Evolutionary conservation across 2,113 vertebrate species (phyloP).

Genomic region (Pseudonaja textilis): DNA sequence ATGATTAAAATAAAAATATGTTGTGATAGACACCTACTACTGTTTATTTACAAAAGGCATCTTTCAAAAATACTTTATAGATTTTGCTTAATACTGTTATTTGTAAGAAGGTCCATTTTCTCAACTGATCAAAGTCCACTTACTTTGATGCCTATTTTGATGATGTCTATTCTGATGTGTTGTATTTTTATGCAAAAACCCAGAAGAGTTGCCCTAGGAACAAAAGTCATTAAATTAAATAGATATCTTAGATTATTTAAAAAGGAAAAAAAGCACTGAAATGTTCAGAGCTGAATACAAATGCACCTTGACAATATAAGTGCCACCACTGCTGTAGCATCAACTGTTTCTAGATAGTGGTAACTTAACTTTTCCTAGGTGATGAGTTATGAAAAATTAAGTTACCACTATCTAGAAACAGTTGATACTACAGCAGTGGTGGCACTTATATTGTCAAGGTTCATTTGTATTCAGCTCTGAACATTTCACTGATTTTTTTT

Average conservation of each 20-base stretch:
- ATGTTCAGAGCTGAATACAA: constrained; percentile 8
- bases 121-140: neutral
- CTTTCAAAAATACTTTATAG: neutral
- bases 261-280: neutral
- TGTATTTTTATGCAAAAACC: constrained; percentile 25
- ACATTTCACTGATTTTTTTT: neutral
- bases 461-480: neutral
- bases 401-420: neutral
- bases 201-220: constrained; percentile 22
- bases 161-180: neutral
- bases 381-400: neutral
- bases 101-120: constrained; percentile 25
- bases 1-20: neutral
- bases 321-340: neutral
- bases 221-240: neutral
- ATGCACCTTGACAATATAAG: neutral
- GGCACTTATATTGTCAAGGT: neutral
- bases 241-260: neutral
- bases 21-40: neutral
- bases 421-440: neutral
- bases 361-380: neutral
- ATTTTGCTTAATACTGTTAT: neutral
- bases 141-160: constrained; percentile 10
- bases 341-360: neutral
- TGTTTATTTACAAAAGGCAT: neutral